Conservation (phyloP, 2,797 vertebrate genomes). For the Arrhamphus sclerolepis region DNA sequence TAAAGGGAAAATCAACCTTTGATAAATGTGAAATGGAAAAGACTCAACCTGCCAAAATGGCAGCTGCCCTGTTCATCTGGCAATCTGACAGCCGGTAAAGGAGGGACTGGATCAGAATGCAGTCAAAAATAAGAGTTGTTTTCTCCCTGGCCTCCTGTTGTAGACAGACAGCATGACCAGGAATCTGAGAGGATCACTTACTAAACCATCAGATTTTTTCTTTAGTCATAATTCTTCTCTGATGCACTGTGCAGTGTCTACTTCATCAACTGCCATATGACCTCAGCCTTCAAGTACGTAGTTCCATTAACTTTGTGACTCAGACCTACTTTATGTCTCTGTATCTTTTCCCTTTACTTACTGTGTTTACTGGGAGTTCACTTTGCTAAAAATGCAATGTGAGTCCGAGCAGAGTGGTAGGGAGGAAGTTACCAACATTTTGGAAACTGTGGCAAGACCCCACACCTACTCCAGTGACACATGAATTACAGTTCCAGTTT, state of each 20-base stretch:
- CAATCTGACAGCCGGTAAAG: conserved; percentile 39
- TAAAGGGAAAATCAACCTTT: conserved; percentile 52
- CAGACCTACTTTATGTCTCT: conserved; percentile 8
- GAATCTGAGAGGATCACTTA: conserved; percentile 49
- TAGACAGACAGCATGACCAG: conserved; percentile 54
- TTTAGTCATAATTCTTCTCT: conserved; percentile 34
- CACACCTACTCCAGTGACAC: too few species aligned
- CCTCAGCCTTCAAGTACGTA: not conserved
- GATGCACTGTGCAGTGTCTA: conserved; percentile 14
- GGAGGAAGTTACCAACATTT: conserved; percentile 57
- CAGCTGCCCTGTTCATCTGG: conserved; percentile 62
- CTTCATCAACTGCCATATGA: conserved; percentile 5
- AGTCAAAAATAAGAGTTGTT: conserved; percentile 51
- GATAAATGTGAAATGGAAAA: conserved; percentile 64
- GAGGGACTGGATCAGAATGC: conserved; percentile 52
- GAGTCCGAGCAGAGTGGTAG: conserved; percentile 41
- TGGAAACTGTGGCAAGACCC: conserved; percentile 57
- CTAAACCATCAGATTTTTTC: conserved; percentile 33
- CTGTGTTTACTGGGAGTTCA: conserved; percentile 29
- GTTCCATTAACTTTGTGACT: conserved; percentile 27
- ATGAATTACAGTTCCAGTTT: conserved; percentile 65
- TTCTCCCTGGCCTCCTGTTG: conserved; percentile 54
- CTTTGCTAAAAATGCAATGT: conserved; percentile 33
- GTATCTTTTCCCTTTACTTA: conserved; percentile 4
- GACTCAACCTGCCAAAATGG: conserved; percentile 64